Evolutionary conservation across 2,113 vertebrate genomes (phyloP).

Genomic region (Oenanthe melanoleuca): DNA sequence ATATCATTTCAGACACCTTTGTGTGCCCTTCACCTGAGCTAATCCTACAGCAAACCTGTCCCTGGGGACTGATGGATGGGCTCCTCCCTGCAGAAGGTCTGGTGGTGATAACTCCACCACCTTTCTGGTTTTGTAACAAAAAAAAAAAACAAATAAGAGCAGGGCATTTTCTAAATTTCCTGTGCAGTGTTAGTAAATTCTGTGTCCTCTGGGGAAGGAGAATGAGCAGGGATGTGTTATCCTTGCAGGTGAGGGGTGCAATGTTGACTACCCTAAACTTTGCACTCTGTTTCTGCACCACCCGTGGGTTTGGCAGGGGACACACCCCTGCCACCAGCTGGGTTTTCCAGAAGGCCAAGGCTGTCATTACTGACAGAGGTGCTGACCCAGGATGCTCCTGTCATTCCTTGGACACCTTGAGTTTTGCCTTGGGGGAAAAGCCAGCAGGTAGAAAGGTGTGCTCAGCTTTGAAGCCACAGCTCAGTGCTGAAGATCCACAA

Average conservation of each 20-base stretch:
- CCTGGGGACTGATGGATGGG: not conserved
- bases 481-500: fast-evolving
- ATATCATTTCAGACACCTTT: not conserved
- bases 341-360: not conserved
- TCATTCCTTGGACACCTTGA: not conserved
- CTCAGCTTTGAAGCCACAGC: not conserved
- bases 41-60: conserved; percentile 8
- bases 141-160: not conserved
- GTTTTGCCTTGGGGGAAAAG: not conserved
- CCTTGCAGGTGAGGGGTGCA: not conserved
- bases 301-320: not conserved
- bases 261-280: not conserved
- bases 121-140: not conserved
- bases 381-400: not conserved
- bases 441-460: not conserved
- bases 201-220: not conserved
- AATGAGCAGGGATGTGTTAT: not conserved
- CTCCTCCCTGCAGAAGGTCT: not conserved
- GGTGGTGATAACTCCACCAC: not conserved
- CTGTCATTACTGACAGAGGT: not conserved
- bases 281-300: not conserved
- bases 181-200: not conserved
- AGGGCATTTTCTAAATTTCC: not conserved
- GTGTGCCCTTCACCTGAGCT: not conserved
- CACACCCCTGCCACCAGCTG: not conserved